Base-by-base conservation (phyloP, 2,888 invertebrate species). In the Meiosimyza decipiens region DNA sequence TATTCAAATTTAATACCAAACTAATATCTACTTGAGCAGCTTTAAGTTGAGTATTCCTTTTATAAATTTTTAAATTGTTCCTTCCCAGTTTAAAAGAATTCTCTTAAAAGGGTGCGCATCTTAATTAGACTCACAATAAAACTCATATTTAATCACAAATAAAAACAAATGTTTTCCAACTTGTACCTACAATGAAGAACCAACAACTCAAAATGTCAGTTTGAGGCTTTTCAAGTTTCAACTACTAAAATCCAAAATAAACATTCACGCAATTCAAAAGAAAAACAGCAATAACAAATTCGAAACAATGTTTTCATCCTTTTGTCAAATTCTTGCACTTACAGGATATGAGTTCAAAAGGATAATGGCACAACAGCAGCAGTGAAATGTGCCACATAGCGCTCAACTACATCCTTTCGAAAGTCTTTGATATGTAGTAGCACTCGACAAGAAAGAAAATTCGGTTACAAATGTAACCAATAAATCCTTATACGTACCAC, bases 391-490 rank as follows among this genome's bases (percentile, higher is more conserved):
- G 40, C 40, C 28, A 33, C 52, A 40, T 52, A 12, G 18, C 51
- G 13, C 28, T 13, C 51, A 12, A 33, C 18, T 66, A 6, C 7
- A 22, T 18, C 22, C 40, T 18, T 16, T 47, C 33, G 2, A 16
- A 33, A 13, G 18, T 49, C 54, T 18, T 5, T 9, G 9, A 40
- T 40, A 40, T 40, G 40, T 40, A 40, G 40, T 40, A 4, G 33
- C 6, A 54, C 16, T 16, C 33, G 15, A 60, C 40, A 33, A 60
- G 28, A 60, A 60, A 54, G 6, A 13, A 62, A 62, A 33, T 62
- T 52, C 51, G 64, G 64, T 64, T 51, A 64, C 64, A 64, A 50
- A 63, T 70, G 49, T 47, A 52, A 63, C 70, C 70, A 70, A 70
- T 60, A 54, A 70, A 63, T 70, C 57, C 50, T 22, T 18, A 15